phyloP scores from a whole-genome alignment of 2,797 vertebrate genomes.

The Melopsittacus undulatus region DNA sequence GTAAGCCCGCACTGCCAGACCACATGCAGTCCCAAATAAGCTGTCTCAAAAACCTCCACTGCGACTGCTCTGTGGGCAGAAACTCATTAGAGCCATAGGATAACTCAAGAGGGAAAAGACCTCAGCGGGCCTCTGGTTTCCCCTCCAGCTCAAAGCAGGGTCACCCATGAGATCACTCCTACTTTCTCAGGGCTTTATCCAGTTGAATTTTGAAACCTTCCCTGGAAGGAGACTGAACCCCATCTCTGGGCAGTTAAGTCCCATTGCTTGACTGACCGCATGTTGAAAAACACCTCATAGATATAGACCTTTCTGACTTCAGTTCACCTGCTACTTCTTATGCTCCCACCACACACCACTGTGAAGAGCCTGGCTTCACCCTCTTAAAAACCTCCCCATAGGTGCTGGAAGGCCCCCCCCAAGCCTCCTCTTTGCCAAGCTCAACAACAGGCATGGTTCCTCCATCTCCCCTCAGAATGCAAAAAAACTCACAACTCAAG shows the following conservation, averaged over 20 bases:
- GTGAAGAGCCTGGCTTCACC: not conserved
- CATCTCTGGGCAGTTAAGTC: not conserved
- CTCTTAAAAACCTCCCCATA: not conserved
- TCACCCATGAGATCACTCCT: not conserved
- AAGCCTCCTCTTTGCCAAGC: not conserved
- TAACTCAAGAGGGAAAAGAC: not conserved
- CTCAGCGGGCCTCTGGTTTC: not conserved
- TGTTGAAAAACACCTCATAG: rapidly evolving
- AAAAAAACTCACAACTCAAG: not conserved
- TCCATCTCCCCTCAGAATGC: not conserved
- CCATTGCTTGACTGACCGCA: not conserved
- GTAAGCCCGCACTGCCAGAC: not conserved
- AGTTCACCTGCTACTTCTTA: not conserved
- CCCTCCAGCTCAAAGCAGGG: not conserved
- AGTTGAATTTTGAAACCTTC: not conserved
- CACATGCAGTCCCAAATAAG: not conserved
- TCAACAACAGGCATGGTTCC: not conserved
- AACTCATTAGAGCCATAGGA: not conserved
- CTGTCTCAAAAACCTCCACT: not conserved
- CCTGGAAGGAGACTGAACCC: not conserved
- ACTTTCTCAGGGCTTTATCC: not conserved
- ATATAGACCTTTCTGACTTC: not conserved
- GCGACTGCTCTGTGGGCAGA: rapidly evolving
- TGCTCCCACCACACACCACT: not conserved
- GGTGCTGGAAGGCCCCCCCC: not conserved